Percentiles rank a stretch among this genome's conserved stretches.
Conservation (phyloP, 2,113 vertebrate species). For the Xiphorhynchus elegans region DNA sequence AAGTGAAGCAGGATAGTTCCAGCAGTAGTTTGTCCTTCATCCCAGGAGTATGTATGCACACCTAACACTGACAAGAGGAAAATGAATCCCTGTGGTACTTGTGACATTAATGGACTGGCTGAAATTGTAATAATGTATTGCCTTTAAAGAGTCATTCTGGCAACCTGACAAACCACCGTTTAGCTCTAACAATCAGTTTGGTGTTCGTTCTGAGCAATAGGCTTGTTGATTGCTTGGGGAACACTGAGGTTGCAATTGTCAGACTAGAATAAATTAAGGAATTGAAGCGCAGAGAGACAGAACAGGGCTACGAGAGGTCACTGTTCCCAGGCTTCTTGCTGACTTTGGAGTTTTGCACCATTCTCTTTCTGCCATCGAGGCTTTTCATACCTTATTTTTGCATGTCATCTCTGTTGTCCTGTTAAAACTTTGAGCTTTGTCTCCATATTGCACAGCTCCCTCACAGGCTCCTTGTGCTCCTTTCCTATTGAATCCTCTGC, state of each 20-base stretch:
- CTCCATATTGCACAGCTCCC: neutral
- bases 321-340: neutral
- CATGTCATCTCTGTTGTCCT: neutral
- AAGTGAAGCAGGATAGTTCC: neutral
- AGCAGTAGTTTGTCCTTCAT: neutral
- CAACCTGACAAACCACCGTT: neutral
- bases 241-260: neutral
- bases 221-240: neutral
- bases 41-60: accelerated
- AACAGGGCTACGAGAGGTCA: neutral
- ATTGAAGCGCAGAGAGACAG: neutral
- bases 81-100: neutral
- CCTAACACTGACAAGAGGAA: neutral
- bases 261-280: neutral
- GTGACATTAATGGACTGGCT: neutral
- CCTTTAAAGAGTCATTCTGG: neutral
- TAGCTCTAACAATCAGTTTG: neutral
- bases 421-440: neutral
- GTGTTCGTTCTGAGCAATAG: neutral
- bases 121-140: neutral
- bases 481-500: neutral
- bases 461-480: neutral
- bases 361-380: neutral
- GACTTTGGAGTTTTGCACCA: neutral
- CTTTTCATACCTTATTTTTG: neutral